Base-by-base conservation (phyloP, 2,888 invertebrate genomes). In the Plutella xylostella region DNA sequence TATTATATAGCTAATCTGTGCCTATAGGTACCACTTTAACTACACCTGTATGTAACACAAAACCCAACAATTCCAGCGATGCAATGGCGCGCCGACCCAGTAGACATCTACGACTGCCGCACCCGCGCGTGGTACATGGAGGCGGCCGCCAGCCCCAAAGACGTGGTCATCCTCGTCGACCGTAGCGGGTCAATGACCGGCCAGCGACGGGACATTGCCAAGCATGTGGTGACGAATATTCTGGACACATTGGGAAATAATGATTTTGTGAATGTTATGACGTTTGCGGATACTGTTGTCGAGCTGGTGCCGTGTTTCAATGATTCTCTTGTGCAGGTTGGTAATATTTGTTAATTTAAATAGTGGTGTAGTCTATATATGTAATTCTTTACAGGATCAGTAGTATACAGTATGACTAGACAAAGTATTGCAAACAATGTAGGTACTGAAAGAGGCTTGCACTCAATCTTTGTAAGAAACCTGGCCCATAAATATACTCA, bases 131-230 rank as follows among this genome's bases (percentile, higher is more conserved):
- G 98, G 98, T 99, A 95, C 73, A 96, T 98, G 72, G 95, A 97
- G 77, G 98, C 98, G 2, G 98, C 98, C 9, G 94, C 97, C 7
- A 97, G 96, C 66, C 96, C 98, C 1, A 99, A 99, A 82, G 98
- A 99, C 74, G 85, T 94, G 15, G 90, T 88, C 45, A 85, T 97
- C 56, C 85, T 97, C 56, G 88, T 97, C 51, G 97, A 97, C 70
- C 88, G 90, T 35, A 94, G 95, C 61, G 96, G 97, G 47, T 95
- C 95, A 51, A 96, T 96, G 96, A 93, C 91, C 42, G 96, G 96
- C 12, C 88, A 88, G 74, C 85, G 92, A 56, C 89, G 93, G 61
- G 95, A 96, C 76, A 97, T 98, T 56, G 97, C 97, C 44, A 88
- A 90, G 69, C 92, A 92, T 67, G 92, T 93, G 34, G 92, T 92